Base-by-base conservation (phyloP, 2,888 invertebrate genomes). In the Cheiracanthium punctorium region DNA sequence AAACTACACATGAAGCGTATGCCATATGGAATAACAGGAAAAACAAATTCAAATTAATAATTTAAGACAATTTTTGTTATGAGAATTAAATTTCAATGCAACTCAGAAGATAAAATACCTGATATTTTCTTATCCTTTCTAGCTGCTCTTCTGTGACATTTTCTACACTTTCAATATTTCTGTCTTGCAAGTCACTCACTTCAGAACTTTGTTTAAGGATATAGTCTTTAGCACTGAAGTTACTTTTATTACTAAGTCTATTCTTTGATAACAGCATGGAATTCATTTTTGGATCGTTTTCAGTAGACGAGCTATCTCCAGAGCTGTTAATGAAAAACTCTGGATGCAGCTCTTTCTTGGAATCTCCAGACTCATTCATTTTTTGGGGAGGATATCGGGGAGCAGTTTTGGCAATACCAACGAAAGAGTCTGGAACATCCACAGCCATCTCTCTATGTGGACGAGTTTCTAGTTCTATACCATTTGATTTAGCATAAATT, bases 391-490 rank as follows among this genome's bases (percentile, higher is more conserved):
- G 92, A 84, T 96, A 97, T 90, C 96, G 94, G 52, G 97, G 97
- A 65, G 97, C 96, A 89, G 96, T 96, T 93, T 97, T 97, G 92
- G 95, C 96, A 91, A 96, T 93, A 90, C 96, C 96, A 91, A 97
- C 95, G 93, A 97, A 97, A 91, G 95, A 95, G 92, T 97, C 97
- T 91, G 98, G 98, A 91, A 98, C 98, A 93, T 98, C 98, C 92
- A 98, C 98, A 92, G 98, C 97, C 96, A 98, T 97, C 94, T 98
- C 98, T 92, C 98, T 95, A 94, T 98, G 98, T 91, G 73, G 76
- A 33, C 77, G 52, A 72, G 75, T 64, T 43, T 72, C 80, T 30
- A 69, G 32, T n/a, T 85, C 85, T 20, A 58, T 32, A 30, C n/a
- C 58, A 69, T 69, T 33, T 28, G 37, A 76, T 28, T 76, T 75